Conservation (phyloP, 2,113 vertebrate species). For the Hystrix brachyura region DNA sequence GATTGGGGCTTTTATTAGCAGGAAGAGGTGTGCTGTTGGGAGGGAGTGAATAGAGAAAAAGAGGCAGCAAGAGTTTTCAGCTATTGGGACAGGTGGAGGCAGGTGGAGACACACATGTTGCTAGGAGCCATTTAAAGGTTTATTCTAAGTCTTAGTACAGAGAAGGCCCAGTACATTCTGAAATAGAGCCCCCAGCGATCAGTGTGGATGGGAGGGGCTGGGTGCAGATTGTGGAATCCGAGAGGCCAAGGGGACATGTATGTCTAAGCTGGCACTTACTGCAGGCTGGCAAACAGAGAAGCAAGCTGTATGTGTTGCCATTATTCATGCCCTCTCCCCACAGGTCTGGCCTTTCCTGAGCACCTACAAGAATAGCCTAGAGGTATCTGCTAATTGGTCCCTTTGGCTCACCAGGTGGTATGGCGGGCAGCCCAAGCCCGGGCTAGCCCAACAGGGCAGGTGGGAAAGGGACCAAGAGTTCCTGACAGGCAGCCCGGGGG, state of each 20-base stretch:
- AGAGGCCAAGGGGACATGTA: not conserved
- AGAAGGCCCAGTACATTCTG: not conserved
- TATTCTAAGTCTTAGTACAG: not conserved
- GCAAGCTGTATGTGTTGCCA: accelerated
- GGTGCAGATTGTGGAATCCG: not conserved
- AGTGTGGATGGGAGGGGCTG: not conserved
- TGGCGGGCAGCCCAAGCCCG: not conserved
- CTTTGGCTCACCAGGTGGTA: not conserved
- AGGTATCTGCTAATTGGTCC: conserved; percentile 61
- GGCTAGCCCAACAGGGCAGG: not conserved
- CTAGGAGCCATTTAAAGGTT: not conserved
- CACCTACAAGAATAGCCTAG: conserved; percentile 87
- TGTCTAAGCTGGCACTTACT: not conserved
- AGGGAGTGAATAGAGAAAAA: not conserved
- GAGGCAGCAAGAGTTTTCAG: not conserved
- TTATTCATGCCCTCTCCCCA: conserved; percentile 9
- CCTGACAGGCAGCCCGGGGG: not conserved
- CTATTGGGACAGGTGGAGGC: not conserved
- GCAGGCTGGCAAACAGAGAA: not conserved
- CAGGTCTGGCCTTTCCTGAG: conserved; percentile 86
- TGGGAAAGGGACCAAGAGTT: not conserved
- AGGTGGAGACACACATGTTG: accelerated
- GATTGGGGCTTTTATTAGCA: not conserved
- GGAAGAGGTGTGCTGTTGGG: not conserved
- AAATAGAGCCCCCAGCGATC: not conserved